Base-by-base conservation (phyloP, 2,888 invertebrate species). In the Agelastica alni region DNA sequence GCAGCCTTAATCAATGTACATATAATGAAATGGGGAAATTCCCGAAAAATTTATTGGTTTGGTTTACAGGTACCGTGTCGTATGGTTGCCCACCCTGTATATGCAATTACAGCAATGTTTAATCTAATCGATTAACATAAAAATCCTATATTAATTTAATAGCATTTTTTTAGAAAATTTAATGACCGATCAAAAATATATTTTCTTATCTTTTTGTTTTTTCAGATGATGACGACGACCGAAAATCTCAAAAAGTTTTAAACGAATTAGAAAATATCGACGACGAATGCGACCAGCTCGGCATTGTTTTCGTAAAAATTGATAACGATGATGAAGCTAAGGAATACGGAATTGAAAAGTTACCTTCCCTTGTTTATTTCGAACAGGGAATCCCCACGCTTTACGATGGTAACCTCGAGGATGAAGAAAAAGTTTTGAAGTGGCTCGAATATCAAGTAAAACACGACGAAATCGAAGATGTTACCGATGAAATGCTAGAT, bases 401-500 rank as follows among this genome's bases (percentile, higher is more conserved):
- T 44, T 88, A 88, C 69, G 87, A 85, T 82, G 93, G 94, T 59
- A 91, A 93, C 75, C 80, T 93, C 64, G 91, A 91, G 77, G 92
- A 93, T 67, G 93, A 93, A 75, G 92, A 93, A 61, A 91, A 91
- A 74, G 90, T 93, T 12, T 77, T 94, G 1, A 86, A 85, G 66
- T 94, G 94, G 94, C 82, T 94, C 17, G 88, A 86, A 65, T 86
- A 90, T 67, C 94, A 94, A 74, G 83, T 86, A 34, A 91, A 89
- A 66, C 88, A 85, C 66, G 94, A 95, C 75, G 92, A 94, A 80
- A 95, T 95, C 66, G 94, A 95, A 79, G 94, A 95, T 71, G 88
- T 95, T 51, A 95, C 93, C 12, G 93, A 94, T 75, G 93, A 95
- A 81, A 93, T 95, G 93, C 80, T 95, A 60, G 93, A 93, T 73